A percentile compares a stretch with the other conserved stretches of the same genome.
Conservation (phyloP, 2,113 vertebrate genomes). For the Daphoenositta chrysoptera region DNA sequence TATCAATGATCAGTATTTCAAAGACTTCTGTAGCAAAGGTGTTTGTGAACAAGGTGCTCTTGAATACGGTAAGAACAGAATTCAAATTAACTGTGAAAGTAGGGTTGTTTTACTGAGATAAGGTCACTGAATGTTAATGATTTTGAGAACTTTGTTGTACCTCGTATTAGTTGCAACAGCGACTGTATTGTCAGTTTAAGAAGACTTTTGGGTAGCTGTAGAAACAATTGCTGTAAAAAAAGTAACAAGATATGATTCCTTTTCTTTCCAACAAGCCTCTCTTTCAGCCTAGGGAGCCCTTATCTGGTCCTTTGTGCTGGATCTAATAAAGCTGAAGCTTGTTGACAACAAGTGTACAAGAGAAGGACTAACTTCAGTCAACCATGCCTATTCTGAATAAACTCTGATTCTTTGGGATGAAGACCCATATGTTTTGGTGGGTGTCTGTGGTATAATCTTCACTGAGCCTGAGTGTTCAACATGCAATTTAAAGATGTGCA, state of each 20-base stretch:
- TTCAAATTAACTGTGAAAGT: neutral
- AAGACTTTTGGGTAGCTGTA: neutral
- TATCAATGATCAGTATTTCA: neutral
- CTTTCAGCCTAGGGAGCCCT: neutral
- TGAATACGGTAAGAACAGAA: neutral
- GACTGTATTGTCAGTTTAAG: neutral
- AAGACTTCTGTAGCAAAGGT: neutral
- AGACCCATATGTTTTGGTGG: neutral
- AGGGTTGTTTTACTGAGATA: neutral
- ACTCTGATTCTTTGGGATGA: neutral
- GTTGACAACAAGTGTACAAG: neutral
- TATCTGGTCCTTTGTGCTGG: neutral
- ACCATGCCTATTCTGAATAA: neutral
- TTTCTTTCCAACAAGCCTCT: neutral
- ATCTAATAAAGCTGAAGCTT: neutral
- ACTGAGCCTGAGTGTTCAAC: neutral
- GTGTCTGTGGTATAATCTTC: neutral
- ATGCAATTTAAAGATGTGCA: neutral
- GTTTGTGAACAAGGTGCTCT: neutral
- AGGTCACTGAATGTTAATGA: constrained; percentile 13
- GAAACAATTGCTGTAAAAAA: neutral
- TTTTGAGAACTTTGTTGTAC: neutral
- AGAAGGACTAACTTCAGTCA: neutral
- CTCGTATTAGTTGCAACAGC: neutral
- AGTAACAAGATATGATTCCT: neutral